Conservation (phyloP, 2,797 vertebrate genomes). For the Selene dorsalis region DNA sequence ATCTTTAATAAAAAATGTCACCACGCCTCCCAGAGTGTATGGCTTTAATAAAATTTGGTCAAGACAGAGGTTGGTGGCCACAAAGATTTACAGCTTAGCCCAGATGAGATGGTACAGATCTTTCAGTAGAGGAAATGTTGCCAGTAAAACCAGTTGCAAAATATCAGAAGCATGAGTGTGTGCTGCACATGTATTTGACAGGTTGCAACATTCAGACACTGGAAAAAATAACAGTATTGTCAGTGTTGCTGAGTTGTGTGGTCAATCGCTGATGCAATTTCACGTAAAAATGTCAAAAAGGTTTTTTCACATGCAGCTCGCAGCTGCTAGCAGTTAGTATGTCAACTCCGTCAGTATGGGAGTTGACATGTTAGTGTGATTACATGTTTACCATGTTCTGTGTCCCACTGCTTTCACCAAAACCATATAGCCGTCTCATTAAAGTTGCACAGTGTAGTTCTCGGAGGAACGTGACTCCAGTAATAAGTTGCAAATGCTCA, state of each 20-base stretch:
- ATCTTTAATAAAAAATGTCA: constrained; percentile 56
- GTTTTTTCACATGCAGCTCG: not conserved
- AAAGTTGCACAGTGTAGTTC: constrained; percentile 14
- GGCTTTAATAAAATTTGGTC: constrained; percentile 64
- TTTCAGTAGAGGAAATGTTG: constrained; percentile 24
- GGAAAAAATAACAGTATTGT: not conserved
- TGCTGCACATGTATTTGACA: constrained; percentile 9
- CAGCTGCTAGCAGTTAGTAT: constrained; percentile 66
- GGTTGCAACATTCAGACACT: not conserved
- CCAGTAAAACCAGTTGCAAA: constrained; percentile 27
- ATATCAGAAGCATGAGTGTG: constrained; percentile 4
- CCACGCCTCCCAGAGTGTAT: constrained; percentile 37
- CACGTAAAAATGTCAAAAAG: constrained; percentile 8
- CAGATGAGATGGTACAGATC: constrained; percentile 18
- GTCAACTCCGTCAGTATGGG: constrained; percentile 54
- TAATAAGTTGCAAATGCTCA: constrained; percentile 36
- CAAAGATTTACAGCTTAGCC: constrained; percentile 51
- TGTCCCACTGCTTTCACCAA: constrained; percentile 49
- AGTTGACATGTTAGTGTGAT: constrained; percentile 68
- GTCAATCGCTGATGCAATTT: constrained; percentile 17
- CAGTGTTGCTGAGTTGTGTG: constrained; percentile 24
- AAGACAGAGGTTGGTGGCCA: constrained; percentile 45
- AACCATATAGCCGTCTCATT: constrained; percentile 44
- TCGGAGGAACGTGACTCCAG: not conserved
- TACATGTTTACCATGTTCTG: constrained; percentile 68